Evolutionary conservation across 2,113 vertebrate genomes (phyloP), one percentile per base, ranked within the genome.

Genomic region (Martes martes): DNA sequence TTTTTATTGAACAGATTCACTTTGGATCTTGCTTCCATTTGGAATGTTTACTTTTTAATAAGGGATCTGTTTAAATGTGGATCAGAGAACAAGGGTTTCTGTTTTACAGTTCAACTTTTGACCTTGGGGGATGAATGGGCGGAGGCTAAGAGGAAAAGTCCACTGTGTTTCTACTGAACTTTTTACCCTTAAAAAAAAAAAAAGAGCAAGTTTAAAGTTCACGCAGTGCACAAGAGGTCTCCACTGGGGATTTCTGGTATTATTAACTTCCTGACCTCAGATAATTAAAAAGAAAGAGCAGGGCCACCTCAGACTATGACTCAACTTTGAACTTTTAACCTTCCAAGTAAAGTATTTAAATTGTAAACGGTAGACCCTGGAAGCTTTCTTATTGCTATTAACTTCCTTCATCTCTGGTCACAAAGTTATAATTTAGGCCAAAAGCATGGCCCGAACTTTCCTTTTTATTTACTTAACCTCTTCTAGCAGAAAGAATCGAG

Each of bases 251-350:
- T 99, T 99, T 99, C 98, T 99, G 98, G 99, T 99, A 99, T 99
- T 99, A 99, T 99, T 99, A 99, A 99, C 99, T 99, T 99, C 98
- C 99, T 99, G 99, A 99, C 99, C 99, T 98, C 99, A 98, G 98
- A 99, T 99, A 99, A 99, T 99, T 99, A 99, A 99, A 99, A 99
- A 98, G 98, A 98, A 99, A 99, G 98, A 98, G 98, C 94, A 97
- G 97, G 98, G 97, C 98, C 98, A 98, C 98, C 98, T 98, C 98
- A 98, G 98, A 98, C 99, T 98, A 98, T 98, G 98, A 98, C 98
- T 99, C 99, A 99, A 99, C 99, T 99, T 99, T 99, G 98, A 99
- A 99, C 99, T 99, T 99, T 99, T 99, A 98, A 99, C 99, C 99
- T 98, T 95, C 57, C 95, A 95, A 98, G 98, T 95, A 98, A 98